Base-by-base conservation (phyloP, 1,140 invertebrate species). In the Drosophila tristis region DNA sequence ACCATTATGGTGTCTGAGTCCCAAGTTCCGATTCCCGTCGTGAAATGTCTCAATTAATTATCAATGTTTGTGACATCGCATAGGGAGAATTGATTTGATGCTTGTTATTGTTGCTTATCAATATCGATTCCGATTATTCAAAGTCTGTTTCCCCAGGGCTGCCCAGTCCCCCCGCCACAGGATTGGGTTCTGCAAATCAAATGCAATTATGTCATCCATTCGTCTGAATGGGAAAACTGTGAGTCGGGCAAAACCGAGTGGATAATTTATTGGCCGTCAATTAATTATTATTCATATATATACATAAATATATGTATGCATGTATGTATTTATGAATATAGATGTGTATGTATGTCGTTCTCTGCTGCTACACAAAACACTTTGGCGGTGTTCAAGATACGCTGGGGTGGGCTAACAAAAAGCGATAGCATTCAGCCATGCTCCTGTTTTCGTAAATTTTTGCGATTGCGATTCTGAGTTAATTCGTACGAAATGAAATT, bases 41-140 rank as follows among this genome's bases (percentile, higher is more conserved):
- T 75, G 70, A 81, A 78, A 81, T 81, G 68, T 78, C 82, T 81
- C 82, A 81, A 87, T 86, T 86, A 87, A 78, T 78, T 81, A 87
- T 81, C 53, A 54, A 78, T 72, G 70, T 68, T 74, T 72, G 71
- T 75, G 62, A 76, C 74, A 76, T 61, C 56, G 73, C 61, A 53
- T 26, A 53, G 49, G 49, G 53, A 39, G 50, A 80, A 70, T 74
- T 67, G 62, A 62, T 70, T 71, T 74, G 64, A 74, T 67, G 74
- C 57, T 43, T 57, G 54, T 53, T 74, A 61, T 56, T 59, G 43
- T 73, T 66, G 60, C 59, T 73, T 78, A 75, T 75, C 72, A 74
- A 54, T 59, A 75, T 78, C 57, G 59, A 75, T 64, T 56, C 29
- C 50, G 55, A 62, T 57, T 73, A 67, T 74, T 73, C 62, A 70